phyloP scores from a whole-genome alignment of 2,888 invertebrate species.

The Drosophila siamana region DNA sequence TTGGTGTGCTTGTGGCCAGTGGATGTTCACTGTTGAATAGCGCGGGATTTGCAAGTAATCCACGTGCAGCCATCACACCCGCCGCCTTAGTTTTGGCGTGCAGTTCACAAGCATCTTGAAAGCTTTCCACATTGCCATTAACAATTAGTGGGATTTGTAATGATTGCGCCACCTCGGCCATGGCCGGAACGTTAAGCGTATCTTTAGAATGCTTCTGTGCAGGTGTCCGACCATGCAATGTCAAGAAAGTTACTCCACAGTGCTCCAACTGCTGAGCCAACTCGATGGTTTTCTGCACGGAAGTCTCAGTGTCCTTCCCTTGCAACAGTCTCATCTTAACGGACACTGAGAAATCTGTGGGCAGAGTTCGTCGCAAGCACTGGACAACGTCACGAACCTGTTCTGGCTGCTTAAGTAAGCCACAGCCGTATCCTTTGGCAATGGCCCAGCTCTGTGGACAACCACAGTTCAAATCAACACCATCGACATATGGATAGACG shows the following conservation, averaged over 20 bases:
- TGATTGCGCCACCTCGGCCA: slow-evolving; percentile 88
- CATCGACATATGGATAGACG: slow-evolving; percentile 93
- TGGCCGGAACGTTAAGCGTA: slow-evolving; percentile 89
- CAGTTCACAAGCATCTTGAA: slow-evolving; percentile 90
- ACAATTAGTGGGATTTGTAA: slow-evolving; percentile 94
- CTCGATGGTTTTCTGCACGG: slow-evolving; percentile 89
- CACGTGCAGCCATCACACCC: slow-evolving; percentile 97
- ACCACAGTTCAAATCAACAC: slow-evolving; percentile 98
- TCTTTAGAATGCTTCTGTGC: slow-evolving; percentile 90
- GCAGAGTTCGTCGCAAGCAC: slow-evolving; percentile 90
- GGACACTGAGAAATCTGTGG: slow-evolving; percentile 92
- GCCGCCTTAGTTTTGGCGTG: slow-evolving; percentile 89
- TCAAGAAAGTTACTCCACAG: slow-evolving; percentile 94
- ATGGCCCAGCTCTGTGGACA: slow-evolving; percentile 99
- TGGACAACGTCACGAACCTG: slow-evolving; percentile 92
- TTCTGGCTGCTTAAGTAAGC: slow-evolving; percentile 93
- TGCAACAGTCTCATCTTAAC: slow-evolving; percentile 93
- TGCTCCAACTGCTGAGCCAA: slow-evolving; percentile 92
- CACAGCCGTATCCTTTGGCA: slow-evolving; percentile 95
- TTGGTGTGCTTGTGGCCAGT: slow-evolving; percentile 87
- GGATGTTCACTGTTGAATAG: slow-evolving; percentile 88
- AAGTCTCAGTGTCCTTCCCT: slow-evolving; percentile 52
- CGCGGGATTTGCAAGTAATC: slow-evolving; percentile 95
- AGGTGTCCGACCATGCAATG: slow-evolving; percentile 96
- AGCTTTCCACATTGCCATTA: slow-evolving; percentile 94